These are phyloP conservation scores for Nasonia longicornis DNA, from an alignment of 1,140 invertebrate species.

Conservation along the genomic window DNA sequence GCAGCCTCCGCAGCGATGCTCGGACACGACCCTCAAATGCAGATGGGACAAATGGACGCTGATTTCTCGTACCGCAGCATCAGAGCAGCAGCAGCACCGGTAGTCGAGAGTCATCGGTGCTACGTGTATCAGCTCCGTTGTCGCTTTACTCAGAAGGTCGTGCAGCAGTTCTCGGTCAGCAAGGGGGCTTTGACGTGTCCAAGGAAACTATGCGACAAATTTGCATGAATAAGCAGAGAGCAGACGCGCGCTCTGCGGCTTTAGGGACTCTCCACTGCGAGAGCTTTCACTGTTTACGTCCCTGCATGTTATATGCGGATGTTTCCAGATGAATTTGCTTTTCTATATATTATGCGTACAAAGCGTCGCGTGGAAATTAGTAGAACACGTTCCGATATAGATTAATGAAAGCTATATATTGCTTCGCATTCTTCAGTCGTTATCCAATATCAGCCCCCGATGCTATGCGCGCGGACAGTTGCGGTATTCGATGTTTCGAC, in stretches of 20 bases:
- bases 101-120: neutral
- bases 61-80: slow-evolving; percentile 6
- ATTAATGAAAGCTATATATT: too few relatives aligned
- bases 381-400: neutral
- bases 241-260: neutral
- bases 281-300: neutral
- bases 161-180: slow-evolving; percentile 32
- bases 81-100: neutral
- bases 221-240: slow-evolving; percentile 58
- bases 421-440: neutral
- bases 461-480: neutral
- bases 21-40: neutral
- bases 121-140: neutral
- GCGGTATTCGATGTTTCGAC: neutral
- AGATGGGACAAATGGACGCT: slow-evolving; percentile 15
- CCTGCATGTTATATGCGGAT: too few relatives aligned
- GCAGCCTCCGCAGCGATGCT: neutral
- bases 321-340: too few relatives aligned
- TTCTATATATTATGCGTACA: too few relatives aligned
- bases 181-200: slow-evolving; percentile 45
- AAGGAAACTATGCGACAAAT: slow-evolving; percentile 50
- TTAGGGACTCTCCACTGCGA: neutral
- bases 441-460: neutral
- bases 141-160: slow-evolving; percentile 6
- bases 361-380: neutral